These are phyloP conservation scores for Drosophila oshimai DNA, from an alignment of 1,140 invertebrate species.

Conservation along the genomic window DNA sequence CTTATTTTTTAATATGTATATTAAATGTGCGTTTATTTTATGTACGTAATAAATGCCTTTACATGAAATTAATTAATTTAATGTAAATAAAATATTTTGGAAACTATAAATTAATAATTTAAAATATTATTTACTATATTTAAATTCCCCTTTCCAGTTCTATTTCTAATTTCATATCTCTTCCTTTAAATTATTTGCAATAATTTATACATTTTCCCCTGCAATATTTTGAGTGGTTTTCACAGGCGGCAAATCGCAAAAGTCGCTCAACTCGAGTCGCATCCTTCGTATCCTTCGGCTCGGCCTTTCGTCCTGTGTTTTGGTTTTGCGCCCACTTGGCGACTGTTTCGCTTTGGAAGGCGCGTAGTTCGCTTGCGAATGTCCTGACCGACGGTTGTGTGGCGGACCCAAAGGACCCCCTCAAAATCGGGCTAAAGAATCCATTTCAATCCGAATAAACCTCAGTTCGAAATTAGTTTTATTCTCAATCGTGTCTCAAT, in stretches of 20 bases:
- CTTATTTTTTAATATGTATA: no score
- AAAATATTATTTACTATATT: no score
- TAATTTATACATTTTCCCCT: no score
- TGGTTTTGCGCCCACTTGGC: constrained; percentile 41
- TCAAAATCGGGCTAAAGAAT: not conserved
- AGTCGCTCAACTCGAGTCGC: not conserved
- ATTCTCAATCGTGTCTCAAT: not conserved
- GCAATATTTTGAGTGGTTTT: not conserved
- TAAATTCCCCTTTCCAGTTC: no score
- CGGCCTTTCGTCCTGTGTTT: constrained; percentile 33
- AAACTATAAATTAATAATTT: no score
- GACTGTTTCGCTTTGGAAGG: constrained; percentile 41
- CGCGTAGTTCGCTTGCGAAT: constrained; percentile 68
- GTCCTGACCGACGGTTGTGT: constrained; percentile 65
- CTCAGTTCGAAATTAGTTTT: not conserved
- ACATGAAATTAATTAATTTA: no score
- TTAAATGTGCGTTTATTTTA: no score
- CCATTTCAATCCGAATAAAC: not conserved
- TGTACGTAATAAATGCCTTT: no score
- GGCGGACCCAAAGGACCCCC: constrained; percentile 17
- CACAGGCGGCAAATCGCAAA: not conserved
- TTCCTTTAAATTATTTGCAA: no score
- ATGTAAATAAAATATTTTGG: no score
- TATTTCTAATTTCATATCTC: no score
- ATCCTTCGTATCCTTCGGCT: not conserved